Evolutionary conservation across 2,888 invertebrate genomes (phyloP).

Genomic region (Eupeodes luniger): DNA sequence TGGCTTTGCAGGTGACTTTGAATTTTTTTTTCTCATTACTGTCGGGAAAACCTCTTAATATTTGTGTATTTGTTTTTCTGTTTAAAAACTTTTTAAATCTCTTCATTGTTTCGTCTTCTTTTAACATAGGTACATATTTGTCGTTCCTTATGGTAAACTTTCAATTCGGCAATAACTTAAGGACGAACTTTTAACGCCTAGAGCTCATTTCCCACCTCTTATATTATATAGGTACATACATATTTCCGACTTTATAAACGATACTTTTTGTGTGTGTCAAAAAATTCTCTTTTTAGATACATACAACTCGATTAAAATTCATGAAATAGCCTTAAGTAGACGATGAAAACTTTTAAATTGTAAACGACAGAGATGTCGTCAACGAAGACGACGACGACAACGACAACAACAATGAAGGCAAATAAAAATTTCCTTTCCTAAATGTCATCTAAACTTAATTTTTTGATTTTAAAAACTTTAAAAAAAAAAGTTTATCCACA

Average conservation of each 20-base stretch:
- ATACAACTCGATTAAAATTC: constrained; percentile 36
- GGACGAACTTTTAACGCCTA: constrained; percentile 32
- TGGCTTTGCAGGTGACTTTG: no score
- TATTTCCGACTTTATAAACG: constrained; percentile 7
- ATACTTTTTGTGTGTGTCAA: constrained; percentile 20
- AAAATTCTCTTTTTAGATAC: neutral
- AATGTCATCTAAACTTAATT: constrained; percentile 18
- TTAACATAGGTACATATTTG: neutral
- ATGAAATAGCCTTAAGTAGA: constrained; percentile 39
- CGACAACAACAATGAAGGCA: neutral
- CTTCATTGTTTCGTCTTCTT: neutral
- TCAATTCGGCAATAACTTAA: constrained; percentile 9
- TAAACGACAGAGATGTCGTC: neutral
- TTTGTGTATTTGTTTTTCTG: constrained; percentile 15
- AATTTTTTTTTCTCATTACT: no score
- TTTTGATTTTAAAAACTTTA: constrained; percentile 24
- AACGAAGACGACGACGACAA: neutral
- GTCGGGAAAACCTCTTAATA: neutral
- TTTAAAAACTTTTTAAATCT: neutral
- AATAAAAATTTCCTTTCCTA: constrained; percentile 11
- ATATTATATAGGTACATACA: no score
- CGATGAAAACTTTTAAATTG: constrained; percentile 17
- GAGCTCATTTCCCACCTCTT: constrained; percentile 10
- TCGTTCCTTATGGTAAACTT: neutral
- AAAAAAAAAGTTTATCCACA: constrained; percentile 12